Evolutionary conservation across 2,113 vertebrate genomes (phyloP).

Genomic region (Acrocephalus arundinaceus): DNA sequence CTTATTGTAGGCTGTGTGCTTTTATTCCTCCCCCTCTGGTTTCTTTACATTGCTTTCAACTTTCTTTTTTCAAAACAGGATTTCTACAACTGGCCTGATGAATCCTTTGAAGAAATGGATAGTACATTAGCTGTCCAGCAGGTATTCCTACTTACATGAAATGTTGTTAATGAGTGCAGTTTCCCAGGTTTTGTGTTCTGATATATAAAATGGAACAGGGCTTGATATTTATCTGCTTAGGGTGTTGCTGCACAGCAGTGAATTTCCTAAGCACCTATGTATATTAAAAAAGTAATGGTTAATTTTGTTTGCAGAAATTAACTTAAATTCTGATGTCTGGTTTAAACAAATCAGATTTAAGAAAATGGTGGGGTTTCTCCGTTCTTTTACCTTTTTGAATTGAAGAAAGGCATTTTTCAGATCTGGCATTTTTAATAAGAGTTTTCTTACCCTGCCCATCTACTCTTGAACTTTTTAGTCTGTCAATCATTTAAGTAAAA

Average conservation of each 20-base stretch:
- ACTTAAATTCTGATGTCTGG: not conserved
- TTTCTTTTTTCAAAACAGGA: slow-evolving; percentile 76
- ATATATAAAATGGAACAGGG: not conserved
- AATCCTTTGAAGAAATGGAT: slow-evolving; percentile 99
- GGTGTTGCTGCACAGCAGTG: not conserved
- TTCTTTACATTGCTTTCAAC: not conserved
- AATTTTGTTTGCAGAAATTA: not conserved
- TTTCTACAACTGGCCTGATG: slow-evolving; percentile 99
- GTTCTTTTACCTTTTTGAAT: not conserved
- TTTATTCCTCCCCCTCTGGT: not conserved
- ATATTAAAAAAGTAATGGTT: not conserved
- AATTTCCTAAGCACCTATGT: not conserved
- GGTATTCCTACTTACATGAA: slow-evolving; percentile 68
- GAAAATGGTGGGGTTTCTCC: not conserved
- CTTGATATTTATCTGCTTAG: not conserved
- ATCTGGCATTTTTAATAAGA: not conserved
- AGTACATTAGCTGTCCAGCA: slow-evolving; percentile 97
- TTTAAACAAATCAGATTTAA: not conserved
- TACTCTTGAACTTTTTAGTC: not conserved
- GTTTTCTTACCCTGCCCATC: not conserved
- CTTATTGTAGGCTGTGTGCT: not conserved
- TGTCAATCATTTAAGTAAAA: not conserved
- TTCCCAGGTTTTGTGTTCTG: not conserved
- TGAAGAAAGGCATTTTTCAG: not conserved
- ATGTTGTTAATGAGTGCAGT: not conserved